phyloP scores from a whole-genome alignment of 2,113 vertebrate genomes.

The Glareola pratincola region DNA sequence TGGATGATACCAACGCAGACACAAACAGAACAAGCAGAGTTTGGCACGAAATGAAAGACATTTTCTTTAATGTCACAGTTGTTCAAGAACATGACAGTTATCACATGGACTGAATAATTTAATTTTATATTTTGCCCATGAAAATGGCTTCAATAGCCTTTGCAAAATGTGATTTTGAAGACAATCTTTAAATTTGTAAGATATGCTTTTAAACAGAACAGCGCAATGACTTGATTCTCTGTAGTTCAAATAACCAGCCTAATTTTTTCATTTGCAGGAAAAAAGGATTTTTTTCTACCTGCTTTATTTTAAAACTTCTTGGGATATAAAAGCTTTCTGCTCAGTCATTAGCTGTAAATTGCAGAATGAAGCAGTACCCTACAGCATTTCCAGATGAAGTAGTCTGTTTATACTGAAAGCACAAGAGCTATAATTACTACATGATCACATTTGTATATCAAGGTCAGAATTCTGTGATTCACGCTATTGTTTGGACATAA shows the following conservation, averaged over 20 bases:
- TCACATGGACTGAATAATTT: not conserved
- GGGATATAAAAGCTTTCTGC: not conserved
- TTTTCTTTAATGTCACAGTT: not conserved
- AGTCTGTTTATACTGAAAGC: slow-evolving; percentile 59
- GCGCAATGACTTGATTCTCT: not conserved
- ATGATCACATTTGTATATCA: slow-evolving; percentile 57
- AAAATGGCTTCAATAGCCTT: not conserved
- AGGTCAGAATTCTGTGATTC: slow-evolving; percentile 70
- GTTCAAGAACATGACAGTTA: not conserved
- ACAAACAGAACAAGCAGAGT: slow-evolving; percentile 29
- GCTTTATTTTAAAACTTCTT: slow-evolving; percentile 9
- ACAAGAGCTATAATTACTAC: slow-evolving; percentile 63
- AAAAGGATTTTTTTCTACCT: slow-evolving; percentile 4
- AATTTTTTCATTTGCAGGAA: not conserved
- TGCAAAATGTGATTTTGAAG: not conserved
- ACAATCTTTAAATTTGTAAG: not conserved
- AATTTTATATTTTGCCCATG: not conserved
- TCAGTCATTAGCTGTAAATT: slow-evolving; percentile 37
- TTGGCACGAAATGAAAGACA: not conserved
- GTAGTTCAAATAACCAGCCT: not conserved
- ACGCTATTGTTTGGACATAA: slow-evolving; percentile 58
- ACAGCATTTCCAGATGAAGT: slow-evolving; percentile 41
- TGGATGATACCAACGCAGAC: not conserved
- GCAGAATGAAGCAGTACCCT: slow-evolving; percentile 2
- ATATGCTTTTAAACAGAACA: not conserved